phyloP scores from a whole-genome alignment of 35 echinoderm and acorn worm species.

The Hemicentrotus pulcherrimus region DNA sequence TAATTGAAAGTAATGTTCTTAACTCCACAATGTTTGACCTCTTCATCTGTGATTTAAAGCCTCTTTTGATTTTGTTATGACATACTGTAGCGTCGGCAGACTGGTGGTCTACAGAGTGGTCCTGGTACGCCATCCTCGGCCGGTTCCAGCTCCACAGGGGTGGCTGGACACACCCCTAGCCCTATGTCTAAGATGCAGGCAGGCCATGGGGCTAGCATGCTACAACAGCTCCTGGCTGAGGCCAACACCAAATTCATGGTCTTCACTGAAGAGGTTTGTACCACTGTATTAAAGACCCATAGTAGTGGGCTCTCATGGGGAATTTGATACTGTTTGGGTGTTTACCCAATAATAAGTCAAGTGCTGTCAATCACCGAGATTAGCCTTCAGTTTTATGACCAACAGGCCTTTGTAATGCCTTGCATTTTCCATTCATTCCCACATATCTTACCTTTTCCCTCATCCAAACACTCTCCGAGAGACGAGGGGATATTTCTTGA shows the following conservation, averaged over 20 bases:
- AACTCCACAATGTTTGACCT: neutral
- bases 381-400: too few species aligned
- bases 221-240: constrained; percentile 94
- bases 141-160: neutral
- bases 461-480: too few species aligned
- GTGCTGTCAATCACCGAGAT: too few species aligned
- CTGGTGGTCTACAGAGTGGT: constrained; percentile 33
- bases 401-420: too few species aligned
- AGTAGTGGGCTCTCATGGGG: too few species aligned
- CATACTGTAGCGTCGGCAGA: neutral
- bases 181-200: constrained; percentile 77
- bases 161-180: constrained; percentile 67
- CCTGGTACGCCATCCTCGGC: neutral
- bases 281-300: neutral
- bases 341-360: too few species aligned
- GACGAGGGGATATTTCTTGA: too few species aligned
- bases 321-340: too few species aligned
- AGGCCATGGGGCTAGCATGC: constrained; percentile 88
- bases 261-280: constrained; percentile 90
- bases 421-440: too few species aligned
- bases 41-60: neutral
- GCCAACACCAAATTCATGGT: constrained; percentile 97
- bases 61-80: neutral
- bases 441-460: too few species aligned
- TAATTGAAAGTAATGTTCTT: neutral